phyloP scores from a whole-genome alignment of 2,888 invertebrate genomes.

The Pycnomerus fuliginosus region DNA sequence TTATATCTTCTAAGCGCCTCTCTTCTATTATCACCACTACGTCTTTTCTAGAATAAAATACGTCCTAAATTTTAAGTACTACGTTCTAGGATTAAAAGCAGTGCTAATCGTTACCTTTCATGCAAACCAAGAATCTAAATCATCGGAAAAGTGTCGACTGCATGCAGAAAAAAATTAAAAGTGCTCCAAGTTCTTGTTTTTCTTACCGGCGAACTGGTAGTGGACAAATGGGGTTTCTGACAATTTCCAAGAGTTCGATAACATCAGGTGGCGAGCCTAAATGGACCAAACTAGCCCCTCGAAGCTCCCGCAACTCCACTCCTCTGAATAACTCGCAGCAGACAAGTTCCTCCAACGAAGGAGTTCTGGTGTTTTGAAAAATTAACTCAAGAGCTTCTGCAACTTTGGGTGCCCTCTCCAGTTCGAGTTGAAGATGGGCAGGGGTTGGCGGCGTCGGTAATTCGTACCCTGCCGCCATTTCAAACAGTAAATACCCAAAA shows the following conservation, averaged over 20 bases:
- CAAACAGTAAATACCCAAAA: constrained; percentile 84
- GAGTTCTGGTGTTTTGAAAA: constrained; percentile 70
- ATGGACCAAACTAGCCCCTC: constrained; percentile 73
- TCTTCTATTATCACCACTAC: constrained; percentile 47
- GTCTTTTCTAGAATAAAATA: constrained; percentile 47
- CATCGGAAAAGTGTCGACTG: constrained; percentile 45
- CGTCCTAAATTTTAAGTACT: constrained; percentile 26
- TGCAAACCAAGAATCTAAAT: constrained; percentile 48
- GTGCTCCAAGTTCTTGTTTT: not conserved
- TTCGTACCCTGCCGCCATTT: constrained; percentile 88
- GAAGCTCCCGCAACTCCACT: constrained; percentile 85
- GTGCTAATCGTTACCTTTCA: constrained; percentile 35
- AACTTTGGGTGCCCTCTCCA: constrained; percentile 73
- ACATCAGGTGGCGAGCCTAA: constrained; percentile 41
- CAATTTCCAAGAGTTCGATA: constrained; percentile 44
- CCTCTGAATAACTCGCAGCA: constrained; percentile 83
- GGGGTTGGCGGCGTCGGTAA: constrained; percentile 73
- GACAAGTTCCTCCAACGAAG: constrained; percentile 76
- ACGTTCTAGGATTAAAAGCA: not conserved
- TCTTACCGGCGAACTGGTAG: constrained; percentile 46
- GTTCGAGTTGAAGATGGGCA: constrained; percentile 68
- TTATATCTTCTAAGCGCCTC: constrained; percentile 47
- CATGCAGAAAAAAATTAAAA: constrained; percentile 35
- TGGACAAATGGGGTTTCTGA: constrained; percentile 41
- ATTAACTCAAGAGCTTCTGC: constrained; percentile 76